A percentile compares a stretch with the other conserved stretches of the same genome.
These are phyloP conservation scores for Spongilla lacustris DNA, from an alignment of 37 sponge, comb jelly and placozoan genomes.

Conservation along the genomic window DNA sequence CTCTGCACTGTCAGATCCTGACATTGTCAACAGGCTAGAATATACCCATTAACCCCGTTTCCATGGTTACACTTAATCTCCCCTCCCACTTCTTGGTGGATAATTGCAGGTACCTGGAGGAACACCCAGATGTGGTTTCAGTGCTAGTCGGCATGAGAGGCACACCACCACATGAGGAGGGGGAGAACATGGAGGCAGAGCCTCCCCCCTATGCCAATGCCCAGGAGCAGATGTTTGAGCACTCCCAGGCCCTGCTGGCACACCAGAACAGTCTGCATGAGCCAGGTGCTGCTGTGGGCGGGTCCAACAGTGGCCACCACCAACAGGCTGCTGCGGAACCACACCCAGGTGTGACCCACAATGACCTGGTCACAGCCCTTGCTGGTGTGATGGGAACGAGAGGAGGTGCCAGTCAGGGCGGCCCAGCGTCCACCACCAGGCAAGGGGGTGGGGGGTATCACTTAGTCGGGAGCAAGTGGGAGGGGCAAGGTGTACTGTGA, in stretches of 20 bases:
- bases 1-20: neutral
- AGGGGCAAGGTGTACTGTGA: too few relatives aligned
- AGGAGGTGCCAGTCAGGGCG: neutral
- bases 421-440: neutral
- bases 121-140: neutral
- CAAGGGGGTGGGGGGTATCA: neutral
- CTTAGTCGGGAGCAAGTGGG: too few relatives aligned
- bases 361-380: neutral
- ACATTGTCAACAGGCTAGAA: neutral
- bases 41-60: neutral
- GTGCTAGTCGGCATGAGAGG: neutral
- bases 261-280: constrained; percentile 21
- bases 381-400: neutral
- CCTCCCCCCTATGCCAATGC: neutral
- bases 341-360: neutral
- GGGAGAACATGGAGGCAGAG: neutral
- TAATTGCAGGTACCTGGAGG: neutral
- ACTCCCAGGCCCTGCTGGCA: constrained; percentile 69
- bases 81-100: too few relatives aligned
- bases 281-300: neutral
- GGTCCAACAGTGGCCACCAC: neutral
- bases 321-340: neutral
- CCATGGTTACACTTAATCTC: too few relatives aligned
- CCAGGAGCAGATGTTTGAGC: constrained; percentile 65
- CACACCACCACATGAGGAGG: neutral